phyloP scores from a whole-genome alignment of 2,113 vertebrate genomes.

The Baryphthengus martii region DNA sequence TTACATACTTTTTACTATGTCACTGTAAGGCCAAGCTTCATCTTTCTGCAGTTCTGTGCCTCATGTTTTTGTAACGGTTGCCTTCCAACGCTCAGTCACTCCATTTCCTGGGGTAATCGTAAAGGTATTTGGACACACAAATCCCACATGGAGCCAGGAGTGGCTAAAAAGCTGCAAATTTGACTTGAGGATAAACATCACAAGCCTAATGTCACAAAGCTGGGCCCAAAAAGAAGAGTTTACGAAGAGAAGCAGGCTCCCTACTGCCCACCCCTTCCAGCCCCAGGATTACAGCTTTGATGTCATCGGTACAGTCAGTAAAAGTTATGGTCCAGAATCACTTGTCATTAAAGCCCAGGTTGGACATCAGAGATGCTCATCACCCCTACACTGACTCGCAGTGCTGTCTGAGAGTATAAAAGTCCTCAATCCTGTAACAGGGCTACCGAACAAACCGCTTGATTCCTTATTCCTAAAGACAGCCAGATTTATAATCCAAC shows the following conservation, averaged over 20 bases:
- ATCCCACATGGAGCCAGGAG: not conserved
- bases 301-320: not conserved
- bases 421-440: not conserved
- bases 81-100: not conserved
- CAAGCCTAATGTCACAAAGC: not conserved
- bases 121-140: not conserved
- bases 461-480: not conserved
- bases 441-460: not conserved
- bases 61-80: not conserved
- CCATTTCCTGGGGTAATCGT: not conserved
- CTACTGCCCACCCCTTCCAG: not conserved
- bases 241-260: not conserved
- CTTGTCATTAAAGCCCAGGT: not conserved
- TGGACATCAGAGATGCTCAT: not conserved
- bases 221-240: not conserved
- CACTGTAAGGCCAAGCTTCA: not conserved
- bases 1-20: not conserved
- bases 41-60: not conserved
- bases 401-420: not conserved
- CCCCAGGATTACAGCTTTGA: not conserved
- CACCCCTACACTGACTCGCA: not conserved
- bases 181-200: not conserved
- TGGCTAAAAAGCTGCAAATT: not conserved
- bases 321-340: not conserved
- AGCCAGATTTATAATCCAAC: not conserved